A percentile compares a stretch with the other conserved stretches of the same genome.
These are phyloP conservation scores for Maconellicoccus hirsutus DNA, from an alignment of 1,140 invertebrate species.

Conservation along the genomic window DNA sequence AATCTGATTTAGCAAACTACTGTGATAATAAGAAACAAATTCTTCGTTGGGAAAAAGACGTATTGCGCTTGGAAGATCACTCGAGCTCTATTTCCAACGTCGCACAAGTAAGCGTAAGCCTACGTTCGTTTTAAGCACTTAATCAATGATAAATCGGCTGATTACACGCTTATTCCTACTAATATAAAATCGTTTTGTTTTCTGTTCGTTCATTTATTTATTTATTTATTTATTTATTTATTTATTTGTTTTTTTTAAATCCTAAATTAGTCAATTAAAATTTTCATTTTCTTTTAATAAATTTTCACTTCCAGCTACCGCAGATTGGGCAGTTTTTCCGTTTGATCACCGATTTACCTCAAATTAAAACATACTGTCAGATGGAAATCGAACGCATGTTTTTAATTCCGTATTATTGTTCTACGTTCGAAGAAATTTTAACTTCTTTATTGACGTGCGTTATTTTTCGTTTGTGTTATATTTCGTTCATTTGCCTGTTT, in stretches of 20 bases:
- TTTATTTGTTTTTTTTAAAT: neutral
- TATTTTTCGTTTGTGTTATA: neutral
- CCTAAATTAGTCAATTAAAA: neutral
- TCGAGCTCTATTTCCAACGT: constrained; percentile 44
- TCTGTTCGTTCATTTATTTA: neutral
- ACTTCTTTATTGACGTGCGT: constrained; percentile 12
- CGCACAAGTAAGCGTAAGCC: constrained; percentile 66
- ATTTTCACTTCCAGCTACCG: too few species aligned
- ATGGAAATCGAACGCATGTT: constrained; percentile 26
- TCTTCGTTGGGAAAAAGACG: constrained; percentile 23
- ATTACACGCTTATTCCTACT: too few species aligned
- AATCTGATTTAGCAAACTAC: constrained; percentile 1
- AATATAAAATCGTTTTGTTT: too few species aligned
- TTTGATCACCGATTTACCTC: constrained; percentile 12
- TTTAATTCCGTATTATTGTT: constrained; percentile 25
- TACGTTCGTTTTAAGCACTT: too few species aligned
- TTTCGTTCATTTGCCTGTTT: neutral
- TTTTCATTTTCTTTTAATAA: neutral
- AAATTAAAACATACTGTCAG: constrained; percentile 22
- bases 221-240: too few species aligned
- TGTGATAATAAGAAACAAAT: constrained; percentile 18
- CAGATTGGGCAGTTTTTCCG: constrained; percentile 21
- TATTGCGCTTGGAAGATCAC: constrained; percentile 19
- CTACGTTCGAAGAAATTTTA: constrained; percentile 23
- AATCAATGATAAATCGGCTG: too few species aligned